Base-by-base conservation (phyloP, 2,888 invertebrate species). In the Meandrusa payeni region DNA sequence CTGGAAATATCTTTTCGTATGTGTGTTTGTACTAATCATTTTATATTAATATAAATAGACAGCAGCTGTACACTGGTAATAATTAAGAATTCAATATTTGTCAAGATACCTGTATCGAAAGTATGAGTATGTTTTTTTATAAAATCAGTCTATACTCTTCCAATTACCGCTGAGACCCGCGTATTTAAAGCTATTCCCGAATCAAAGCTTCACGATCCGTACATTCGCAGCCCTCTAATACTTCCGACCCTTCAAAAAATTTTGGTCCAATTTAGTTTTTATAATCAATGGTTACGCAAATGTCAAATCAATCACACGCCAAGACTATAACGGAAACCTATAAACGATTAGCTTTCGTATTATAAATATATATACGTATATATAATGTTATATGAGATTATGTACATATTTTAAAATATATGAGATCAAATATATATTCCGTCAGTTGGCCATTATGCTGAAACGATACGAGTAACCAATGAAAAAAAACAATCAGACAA, bases 101-200 rank as follows among this genome's bases (percentile, higher is more conserved):
- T 77, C 80, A 69, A 67, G 69, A 66, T 72, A 81, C 77, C 83
- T 83, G 82, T 81, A 83, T 75, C 76, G n/a, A 70, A 73, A 73
- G 76, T 74, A 79, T 64, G 73, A 77, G 78, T 80, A 76, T 75
- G 77, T 67, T 69, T n/a, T n/a, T n/a, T 71, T 66, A 69, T 67
- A 80, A 77, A 75, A 74, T 85, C 83, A 86, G 85, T 86, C 85
- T 81, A 76, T 78, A 75, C 64, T 73, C 69, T 68, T 77, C 71
- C 67, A 64, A 66, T 61, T 69, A 64, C 59, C 65, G 47, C 69
- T 72, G 72, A 76, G 76, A 72, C 71, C 76, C 73, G 71, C 65
- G 69, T 68, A 73, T 83, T 83, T 83, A 83, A 43, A 83, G 80
- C 82, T 82, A 70, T 75, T 70, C 69, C 65, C 71, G 24, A 64